These are phyloP conservation scores for Melinaea menophilus DNA, from an alignment of 2,888 invertebrate species.

Conservation along the genomic window DNA sequence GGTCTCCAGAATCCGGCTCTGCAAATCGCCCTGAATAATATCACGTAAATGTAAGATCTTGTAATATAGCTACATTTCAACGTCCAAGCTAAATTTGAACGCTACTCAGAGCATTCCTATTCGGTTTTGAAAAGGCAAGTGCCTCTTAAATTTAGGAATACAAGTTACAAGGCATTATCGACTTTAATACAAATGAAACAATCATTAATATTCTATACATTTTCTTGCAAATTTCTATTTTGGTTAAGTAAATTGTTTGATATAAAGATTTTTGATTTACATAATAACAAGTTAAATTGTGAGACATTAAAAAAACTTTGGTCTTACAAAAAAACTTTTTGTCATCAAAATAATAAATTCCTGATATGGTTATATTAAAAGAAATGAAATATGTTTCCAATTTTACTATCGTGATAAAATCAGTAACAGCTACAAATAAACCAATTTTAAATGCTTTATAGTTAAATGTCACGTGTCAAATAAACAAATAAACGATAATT, in stretches of 20 bases:
- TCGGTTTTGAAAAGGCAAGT: conserved; percentile 60
- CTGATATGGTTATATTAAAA: too few relatives aligned
- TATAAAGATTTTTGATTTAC: conserved; percentile 22
- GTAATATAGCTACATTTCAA: conserved; percentile 45
- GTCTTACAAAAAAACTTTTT: too few relatives aligned
- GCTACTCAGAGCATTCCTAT: conserved; percentile 53
- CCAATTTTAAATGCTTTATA: too few relatives aligned
- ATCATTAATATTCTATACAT: conserved; percentile 15
- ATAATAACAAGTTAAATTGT: background rate
- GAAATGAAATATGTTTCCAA: too few relatives aligned
- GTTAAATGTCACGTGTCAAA: too few relatives aligned
- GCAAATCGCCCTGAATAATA: conserved; percentile 13
- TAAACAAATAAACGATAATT: too few relatives aligned
- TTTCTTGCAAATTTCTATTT: conserved; percentile 15
- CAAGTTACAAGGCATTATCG: conserved; percentile 40
- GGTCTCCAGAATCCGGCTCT: too few relatives aligned
- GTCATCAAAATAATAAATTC: too few relatives aligned
- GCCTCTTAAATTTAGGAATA: conserved; percentile 58
- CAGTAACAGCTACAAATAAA: too few relatives aligned
- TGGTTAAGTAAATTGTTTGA: conserved; percentile 35
- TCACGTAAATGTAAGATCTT: conserved; percentile 20
- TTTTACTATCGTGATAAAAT: too few relatives aligned
- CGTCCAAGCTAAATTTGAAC: conserved; percentile 57
- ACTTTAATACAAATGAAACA: conserved; percentile 38
- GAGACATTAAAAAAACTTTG: too few relatives aligned